A percentile compares a stretch with the other conserved stretches of the same genome.
phyloP scores from a whole-genome alignment of 2,797 vertebrate genomes.

The Danionella dracula region DNA sequence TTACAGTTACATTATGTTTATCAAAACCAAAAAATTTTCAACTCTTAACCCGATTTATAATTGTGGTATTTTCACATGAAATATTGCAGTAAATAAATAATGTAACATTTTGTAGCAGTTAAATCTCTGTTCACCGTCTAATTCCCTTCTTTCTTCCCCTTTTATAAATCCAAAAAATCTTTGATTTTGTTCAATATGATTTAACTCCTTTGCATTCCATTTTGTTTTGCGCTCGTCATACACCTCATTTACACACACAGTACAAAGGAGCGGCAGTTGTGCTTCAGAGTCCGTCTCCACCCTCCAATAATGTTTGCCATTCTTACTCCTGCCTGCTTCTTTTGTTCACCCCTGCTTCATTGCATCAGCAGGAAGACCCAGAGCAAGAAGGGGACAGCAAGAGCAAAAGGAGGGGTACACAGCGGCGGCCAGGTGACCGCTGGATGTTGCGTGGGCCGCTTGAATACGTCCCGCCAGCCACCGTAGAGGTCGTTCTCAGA shows the following conservation, averaged over 20 bases:
- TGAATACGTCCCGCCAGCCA: conserved; percentile 79
- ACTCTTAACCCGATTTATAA: too few relatives aligned
- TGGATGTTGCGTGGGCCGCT: conserved; percentile 86
- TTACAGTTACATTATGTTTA: too few relatives aligned
- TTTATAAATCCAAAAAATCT: conserved; percentile 25
- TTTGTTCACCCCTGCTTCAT: conserved; percentile 4
- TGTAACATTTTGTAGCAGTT: too few relatives aligned
- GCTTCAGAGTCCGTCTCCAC: conserved; percentile 17
- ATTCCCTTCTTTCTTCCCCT: not conserved
- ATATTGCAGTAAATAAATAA: too few relatives aligned
- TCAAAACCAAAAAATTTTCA: too few relatives aligned
- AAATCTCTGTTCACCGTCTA: conserved; percentile 14
- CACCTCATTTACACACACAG: not conserved
- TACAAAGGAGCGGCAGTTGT: not conserved
- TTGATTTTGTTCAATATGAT: conserved; percentile 2
- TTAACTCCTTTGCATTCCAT: not conserved
- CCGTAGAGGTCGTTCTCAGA: conserved; percentile 75
- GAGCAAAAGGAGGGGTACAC: conserved; percentile 32
- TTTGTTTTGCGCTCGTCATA: not conserved
- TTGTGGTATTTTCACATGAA: too few relatives aligned
- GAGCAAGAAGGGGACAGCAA: conserved; percentile 46
- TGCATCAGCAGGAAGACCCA: conserved; percentile 45
- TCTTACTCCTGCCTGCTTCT: conserved; percentile 16
- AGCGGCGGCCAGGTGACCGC: conserved; percentile 76
- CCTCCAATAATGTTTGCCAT: conserved; percentile 24